Evolutionary conservation across 2,113 vertebrate genomes (phyloP).

Genomic region (Gambusia affinis): DNA sequence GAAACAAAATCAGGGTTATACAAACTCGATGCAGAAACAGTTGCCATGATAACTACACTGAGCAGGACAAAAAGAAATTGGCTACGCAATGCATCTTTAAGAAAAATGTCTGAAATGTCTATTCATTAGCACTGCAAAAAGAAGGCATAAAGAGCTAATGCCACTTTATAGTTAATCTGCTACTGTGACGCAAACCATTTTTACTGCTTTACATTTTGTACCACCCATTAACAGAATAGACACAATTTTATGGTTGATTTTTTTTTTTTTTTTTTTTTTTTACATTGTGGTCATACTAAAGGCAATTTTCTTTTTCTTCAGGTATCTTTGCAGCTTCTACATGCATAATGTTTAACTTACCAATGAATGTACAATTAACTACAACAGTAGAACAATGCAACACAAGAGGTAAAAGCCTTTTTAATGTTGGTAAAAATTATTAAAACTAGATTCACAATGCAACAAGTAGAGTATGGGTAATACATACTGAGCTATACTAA

Average conservation of each 20-base stretch:
- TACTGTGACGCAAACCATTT: slow-evolving; percentile 14
- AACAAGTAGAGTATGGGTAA: no score
- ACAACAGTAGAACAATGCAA: slow-evolving; percentile 53
- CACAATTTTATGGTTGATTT: not conserved
- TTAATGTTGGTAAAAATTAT: slow-evolving; percentile 15
- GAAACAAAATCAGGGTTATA: not conserved
- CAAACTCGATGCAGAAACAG: slow-evolving; percentile 15
- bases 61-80: slow-evolving; percentile 14
- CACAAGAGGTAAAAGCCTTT: slow-evolving; percentile 22
- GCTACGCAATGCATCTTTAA: not conserved
- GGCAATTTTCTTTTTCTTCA: not conserved
- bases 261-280: not conserved
- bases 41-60: not conserved
- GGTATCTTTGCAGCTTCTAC: slow-evolving; percentile 7
- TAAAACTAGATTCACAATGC: not conserved
- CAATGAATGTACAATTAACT: slow-evolving; percentile 27
- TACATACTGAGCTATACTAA: no score
- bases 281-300: not conserved
- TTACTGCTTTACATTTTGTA: slow-evolving; percentile 5
- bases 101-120: not conserved
- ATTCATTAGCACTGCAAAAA: not conserved
- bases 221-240: slow-evolving; percentile 8
- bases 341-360: slow-evolving; percentile 37
- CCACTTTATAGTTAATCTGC: slow-evolving; percentile 5
- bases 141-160: not conserved